These are phyloP conservation scores for Styela clava DNA, from an alignment of 23 tunicate genomes.

Conservation along the genomic window DNA sequence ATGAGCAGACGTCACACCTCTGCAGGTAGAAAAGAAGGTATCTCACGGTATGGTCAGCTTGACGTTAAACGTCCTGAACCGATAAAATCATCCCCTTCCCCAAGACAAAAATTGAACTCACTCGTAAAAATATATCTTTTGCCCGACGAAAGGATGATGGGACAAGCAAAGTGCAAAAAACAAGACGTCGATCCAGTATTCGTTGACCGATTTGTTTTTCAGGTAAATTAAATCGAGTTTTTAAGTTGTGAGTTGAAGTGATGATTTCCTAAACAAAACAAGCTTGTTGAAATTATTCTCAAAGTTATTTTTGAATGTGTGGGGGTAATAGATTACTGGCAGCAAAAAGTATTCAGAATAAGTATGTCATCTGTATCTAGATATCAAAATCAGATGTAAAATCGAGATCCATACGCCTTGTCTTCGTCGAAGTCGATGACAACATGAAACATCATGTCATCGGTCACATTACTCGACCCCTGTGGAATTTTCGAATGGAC, in stretches of 20 bases:
- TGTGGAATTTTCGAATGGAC: neutral
- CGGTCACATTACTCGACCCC: constrained; percentile 12
- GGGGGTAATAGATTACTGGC: no score
- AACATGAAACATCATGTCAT: constrained; percentile 11
- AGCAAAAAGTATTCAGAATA: no score
- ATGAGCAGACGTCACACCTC: constrained; percentile 14
- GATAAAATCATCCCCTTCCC: neutral
- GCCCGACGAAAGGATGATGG: constrained; percentile 3
- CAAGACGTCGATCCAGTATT: constrained; percentile 15
- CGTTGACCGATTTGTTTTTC: constrained; percentile 19
- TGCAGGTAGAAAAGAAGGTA: neutral
- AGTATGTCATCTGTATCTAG: no score
- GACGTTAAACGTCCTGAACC: neutral
- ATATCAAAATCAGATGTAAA: constrained; percentile 6
- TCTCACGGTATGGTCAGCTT: neutral
- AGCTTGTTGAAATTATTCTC: no score
- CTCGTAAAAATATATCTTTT: constrained; percentile 10
- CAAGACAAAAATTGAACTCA: neutral
- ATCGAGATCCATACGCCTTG: neutral
- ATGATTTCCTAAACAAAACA: no score
- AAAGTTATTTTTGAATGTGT: no score
- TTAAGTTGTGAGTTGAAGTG: no score
- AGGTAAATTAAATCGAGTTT: no score
- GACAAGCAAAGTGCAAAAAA: constrained; percentile 19
- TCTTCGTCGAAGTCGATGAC: constrained; percentile 17